Base-by-base conservation (phyloP, 2,113 vertebrate genomes). In the Poicephalus gulielmi region DNA sequence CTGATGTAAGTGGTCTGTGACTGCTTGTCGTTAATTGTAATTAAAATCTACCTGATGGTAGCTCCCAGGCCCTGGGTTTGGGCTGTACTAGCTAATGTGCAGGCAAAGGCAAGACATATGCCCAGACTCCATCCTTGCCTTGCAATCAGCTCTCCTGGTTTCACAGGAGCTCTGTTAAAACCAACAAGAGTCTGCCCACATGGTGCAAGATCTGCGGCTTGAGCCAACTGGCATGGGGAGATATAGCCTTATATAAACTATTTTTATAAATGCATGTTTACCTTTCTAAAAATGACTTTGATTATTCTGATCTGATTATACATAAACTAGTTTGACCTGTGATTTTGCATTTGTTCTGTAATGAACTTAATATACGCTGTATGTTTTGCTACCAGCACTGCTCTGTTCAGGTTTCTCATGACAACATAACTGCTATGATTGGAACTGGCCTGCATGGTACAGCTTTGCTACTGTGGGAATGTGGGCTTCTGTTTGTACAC, bases 281-380 rank as follows among this genome's bases (percentile, higher is more conserved):
- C 28, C 35, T 23, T 25, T 23, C 4, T 60, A 20, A 76, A 62
- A 39, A n/a, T 47, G 3, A 1, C 46, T 15, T 4, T 3, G 5
- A 3, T 39, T 57, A 4, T 31, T 47, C 62, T 23, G 44, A 30
- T 19, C 9, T 0, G 24, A 9, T 63, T 9, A 23, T 15, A 33
- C 33, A 7, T 4, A 49, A 33, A 4, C 3, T 2, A 35, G 25
- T 31, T 17, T 14, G 35, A 16, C 13, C 35, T 16, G 3, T 62
- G 91, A 5, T 28, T 74, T 41, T 64, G 39, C 9, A 1, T 17
- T 44, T 5, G 31, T 41, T 59, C 3, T 0, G 18, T 30, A 12
- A 19, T 0, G 7, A 17, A 2, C 11, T 47, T 41, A 3, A 5
- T 3, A 11, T 8, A 1, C 0, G 12, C 57, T 23, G 5, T 33